phyloP scores from a whole-genome alignment of 2,113 vertebrate species.

The Ondatra zibethicus region DNA sequence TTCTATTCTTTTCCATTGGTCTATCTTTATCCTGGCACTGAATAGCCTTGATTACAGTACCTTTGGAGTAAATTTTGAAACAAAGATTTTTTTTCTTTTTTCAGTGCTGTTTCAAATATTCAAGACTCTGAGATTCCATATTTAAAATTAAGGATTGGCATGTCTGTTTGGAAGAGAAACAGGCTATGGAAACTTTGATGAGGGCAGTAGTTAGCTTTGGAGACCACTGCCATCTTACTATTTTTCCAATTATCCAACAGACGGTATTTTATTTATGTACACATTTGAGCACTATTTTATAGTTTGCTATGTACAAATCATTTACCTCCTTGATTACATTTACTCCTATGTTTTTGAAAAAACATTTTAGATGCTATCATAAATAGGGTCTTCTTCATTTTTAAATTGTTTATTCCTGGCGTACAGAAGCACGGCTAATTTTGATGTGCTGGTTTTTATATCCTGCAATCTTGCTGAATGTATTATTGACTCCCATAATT shows the following conservation, averaged over 20 bases:
- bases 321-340: not conserved
- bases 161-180: not conserved
- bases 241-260: not conserved
- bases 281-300: not conserved
- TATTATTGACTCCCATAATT: not conserved
- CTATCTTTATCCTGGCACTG: not conserved
- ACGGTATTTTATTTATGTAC: constrained; percentile 21
- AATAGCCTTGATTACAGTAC: not conserved
- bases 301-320: not conserved
- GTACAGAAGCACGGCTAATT: constrained; percentile 31
- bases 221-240: not conserved
- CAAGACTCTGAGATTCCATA: constrained; percentile 14
- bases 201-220: not conserved
- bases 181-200: not conserved
- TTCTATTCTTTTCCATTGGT: not conserved
- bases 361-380: constrained; percentile 3
- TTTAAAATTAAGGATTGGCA: not conserved
- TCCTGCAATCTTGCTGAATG: not conserved
- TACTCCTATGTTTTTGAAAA: not conserved
- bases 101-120: not conserved
- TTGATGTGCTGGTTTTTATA: not conserved
- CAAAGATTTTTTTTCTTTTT: not conserved
- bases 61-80: constrained; percentile 23
- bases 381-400: constrained; percentile 51
- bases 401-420: not conserved